Evolutionary conservation across 2,797 vertebrate genomes (phyloP).

Genomic region (Micrastur ruficollis): DNA sequence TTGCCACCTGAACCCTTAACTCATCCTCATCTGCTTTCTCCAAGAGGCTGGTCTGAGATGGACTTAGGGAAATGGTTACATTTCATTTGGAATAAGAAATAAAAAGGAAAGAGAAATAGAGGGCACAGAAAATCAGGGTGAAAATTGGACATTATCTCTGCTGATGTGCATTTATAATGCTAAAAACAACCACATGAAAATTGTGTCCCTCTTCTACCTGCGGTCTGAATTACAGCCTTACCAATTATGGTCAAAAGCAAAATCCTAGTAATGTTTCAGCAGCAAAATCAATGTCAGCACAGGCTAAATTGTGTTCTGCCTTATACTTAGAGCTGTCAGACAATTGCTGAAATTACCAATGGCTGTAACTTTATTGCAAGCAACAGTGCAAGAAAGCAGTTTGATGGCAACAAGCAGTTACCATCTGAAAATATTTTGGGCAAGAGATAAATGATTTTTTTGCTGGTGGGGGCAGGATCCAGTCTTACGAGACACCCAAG

Average conservation of each 20-base stretch:
- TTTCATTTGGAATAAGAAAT: background rate
- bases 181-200: background rate
- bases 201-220: background rate
- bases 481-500: background rate
- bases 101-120: background rate
- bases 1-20: background rate
- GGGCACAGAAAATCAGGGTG: background rate
- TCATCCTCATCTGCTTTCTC: background rate
- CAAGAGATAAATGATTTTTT: background rate
- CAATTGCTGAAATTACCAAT: background rate
- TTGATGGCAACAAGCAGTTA: background rate
- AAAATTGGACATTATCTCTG: background rate
- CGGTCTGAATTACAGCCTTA: background rate
- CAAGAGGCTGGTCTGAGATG: background rate
- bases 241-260: background rate
- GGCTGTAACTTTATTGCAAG: background rate
- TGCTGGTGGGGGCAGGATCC: background rate
- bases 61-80: background rate
- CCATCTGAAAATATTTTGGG: background rate
- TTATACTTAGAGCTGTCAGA: fast-evolving
- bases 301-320: background rate
- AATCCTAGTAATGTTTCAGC: background rate
- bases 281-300: background rate
- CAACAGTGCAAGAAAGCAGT: background rate
- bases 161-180: background rate